Conservation (phyloP, 2,113 vertebrate genomes). For the Microcebus lehilahytsara region DNA sequence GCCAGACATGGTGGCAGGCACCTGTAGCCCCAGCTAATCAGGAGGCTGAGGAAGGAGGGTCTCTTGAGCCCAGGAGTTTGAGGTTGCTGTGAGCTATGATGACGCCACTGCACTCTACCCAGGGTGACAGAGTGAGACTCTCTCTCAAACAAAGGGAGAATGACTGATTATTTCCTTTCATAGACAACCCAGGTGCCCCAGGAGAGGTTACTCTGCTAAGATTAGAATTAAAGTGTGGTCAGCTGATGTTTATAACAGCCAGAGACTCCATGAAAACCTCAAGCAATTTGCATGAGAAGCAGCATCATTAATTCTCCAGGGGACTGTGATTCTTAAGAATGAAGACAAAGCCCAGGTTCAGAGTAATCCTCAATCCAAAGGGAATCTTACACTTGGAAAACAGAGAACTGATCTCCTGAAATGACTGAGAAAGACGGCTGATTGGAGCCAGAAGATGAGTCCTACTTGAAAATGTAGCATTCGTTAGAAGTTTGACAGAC, state of each 20-base stretch:
- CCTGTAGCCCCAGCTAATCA: no score
- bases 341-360: neutral
- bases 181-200: neutral
- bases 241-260: neutral
- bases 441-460: neutral
- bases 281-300: neutral
- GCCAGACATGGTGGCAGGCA: no score
- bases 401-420: neutral
- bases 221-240: neutral
- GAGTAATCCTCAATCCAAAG: neutral
- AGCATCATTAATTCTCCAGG: neutral
- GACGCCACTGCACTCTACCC: no score
- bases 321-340: neutral
- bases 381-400: neutral
- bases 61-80: no score
- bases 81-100: no score
- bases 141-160: no score
- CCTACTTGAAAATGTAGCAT: neutral
- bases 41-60: no score
- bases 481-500: neutral
- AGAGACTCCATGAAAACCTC: neutral
- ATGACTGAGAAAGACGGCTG: neutral
- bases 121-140: no score
- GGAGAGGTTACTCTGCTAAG: neutral
- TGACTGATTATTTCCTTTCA: neutral